Conservation (phyloP, 2,113 vertebrate species). For the Oryzias celebensis region DNA sequence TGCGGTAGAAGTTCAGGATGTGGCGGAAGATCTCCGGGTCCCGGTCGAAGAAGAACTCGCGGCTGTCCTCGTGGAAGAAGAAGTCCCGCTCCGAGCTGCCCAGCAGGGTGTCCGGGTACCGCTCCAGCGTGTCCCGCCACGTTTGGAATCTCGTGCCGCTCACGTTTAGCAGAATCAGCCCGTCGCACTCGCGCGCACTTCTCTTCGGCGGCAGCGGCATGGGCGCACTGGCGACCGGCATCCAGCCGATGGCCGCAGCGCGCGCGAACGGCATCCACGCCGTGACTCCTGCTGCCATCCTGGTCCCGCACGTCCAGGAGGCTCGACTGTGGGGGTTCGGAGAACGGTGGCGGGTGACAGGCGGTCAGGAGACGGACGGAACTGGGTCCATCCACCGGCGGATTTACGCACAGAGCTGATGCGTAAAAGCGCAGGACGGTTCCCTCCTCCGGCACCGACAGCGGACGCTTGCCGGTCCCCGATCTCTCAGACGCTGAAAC, state of each 20-base stretch:
- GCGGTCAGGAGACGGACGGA: conserved; percentile 32
- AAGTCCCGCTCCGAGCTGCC: conserved; percentile 95
- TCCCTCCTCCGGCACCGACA: too few species aligned
- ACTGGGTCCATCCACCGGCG: conserved; percentile 17
- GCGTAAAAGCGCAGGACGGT: conserved; percentile 4
- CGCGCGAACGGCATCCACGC: conserved; percentile 96
- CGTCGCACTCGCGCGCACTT: conserved; percentile 80
- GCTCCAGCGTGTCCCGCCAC: conserved; percentile 91
- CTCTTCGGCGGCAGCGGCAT: conserved; percentile 88
- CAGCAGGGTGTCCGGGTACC: conserved; percentile 94
- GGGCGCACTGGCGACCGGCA: conserved; percentile 91
- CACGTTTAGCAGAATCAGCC: conserved; percentile 90
- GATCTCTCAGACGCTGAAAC: too few species aligned
- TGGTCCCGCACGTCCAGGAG: conserved; percentile 23
- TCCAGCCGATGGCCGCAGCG: conserved; percentile 96
- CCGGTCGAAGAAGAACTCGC: conserved; percentile 97
- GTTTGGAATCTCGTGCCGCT: conserved; percentile 95
- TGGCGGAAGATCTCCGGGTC: conserved; percentile 96
- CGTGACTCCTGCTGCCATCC: conserved; percentile 93
- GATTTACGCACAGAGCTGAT: conserved; percentile 12
- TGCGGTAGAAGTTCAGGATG: conserved; percentile 97
- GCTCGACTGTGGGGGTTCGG: conserved; percentile 34
- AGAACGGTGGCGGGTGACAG: conserved; percentile 3
- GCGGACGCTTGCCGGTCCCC: too few species aligned
- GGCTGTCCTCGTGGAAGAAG: conserved; percentile 91